A percentile compares a stretch with the other conserved stretches of the same genome.
phyloP scores from a whole-genome alignment of 2,888 invertebrate species.

The Lysandra bellargus region DNA sequence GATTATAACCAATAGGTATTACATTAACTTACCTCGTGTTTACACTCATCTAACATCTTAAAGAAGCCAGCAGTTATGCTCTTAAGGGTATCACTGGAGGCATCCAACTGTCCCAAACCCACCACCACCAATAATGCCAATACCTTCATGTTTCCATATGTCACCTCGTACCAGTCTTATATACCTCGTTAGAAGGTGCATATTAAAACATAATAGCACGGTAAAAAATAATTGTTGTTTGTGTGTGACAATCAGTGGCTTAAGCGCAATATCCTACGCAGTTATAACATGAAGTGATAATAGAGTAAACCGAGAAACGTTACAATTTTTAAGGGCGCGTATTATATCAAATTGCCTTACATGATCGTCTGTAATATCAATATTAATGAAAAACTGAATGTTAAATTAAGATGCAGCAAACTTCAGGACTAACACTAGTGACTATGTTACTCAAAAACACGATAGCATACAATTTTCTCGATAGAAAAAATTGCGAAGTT shows the following conservation, averaged over 20 bases:
- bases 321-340: no score
- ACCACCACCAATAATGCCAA: constrained; percentile 42
- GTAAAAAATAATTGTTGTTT: not conserved
- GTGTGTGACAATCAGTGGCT: not conserved
- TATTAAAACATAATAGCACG: not conserved
- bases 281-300: not conserved
- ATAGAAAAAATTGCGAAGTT: no score
- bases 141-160: constrained; percentile 30
- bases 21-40: constrained; percentile 51
- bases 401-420: no score
- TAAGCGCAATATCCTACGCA: not conserved
- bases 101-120: constrained; percentile 15
- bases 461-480: no score
- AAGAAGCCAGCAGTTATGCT: constrained; percentile 56
- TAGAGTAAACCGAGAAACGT: no score
- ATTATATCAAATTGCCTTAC: no score
- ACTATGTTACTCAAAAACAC: no score
- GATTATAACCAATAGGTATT: no score
- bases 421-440: no score
- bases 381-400: no score
- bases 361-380: no score
- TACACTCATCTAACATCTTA: constrained; percentile 58
- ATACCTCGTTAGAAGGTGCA: not conserved
- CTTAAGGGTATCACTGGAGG: constrained; percentile 55
- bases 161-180: not conserved